Base-by-base conservation (phyloP, 92 coral and sea anemone species). In the Zoanthus sansibaricus region DNA sequence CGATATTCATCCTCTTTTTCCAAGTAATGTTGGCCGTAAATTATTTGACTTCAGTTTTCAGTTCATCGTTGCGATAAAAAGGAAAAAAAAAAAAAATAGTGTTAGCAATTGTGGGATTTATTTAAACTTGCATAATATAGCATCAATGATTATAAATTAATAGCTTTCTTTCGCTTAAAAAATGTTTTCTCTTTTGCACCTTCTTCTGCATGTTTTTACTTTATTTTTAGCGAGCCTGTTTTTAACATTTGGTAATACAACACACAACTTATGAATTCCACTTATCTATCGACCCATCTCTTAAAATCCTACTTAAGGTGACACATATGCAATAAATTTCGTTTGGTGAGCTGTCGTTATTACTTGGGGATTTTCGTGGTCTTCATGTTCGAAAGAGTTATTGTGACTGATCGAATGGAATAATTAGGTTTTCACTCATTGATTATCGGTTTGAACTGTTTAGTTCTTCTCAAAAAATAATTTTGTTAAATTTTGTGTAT, bases 1-100 rank as follows among this genome's bases (percentile, higher is more conserved):
- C 20, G 33, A 16, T 78, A 42, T 58, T 78, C 45, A 80, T 25
- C 47, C 73, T 64, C 45, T 80, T 48, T 47, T 66, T 80, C 75
- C 75, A 18, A 72, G 46, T 64, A 1, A 4, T 31, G 66, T n/a
- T 16, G 12, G 59, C 42, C 25, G 25, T 25, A n/a, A 49, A 62
- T 80, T 45, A 66, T 1, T n/a, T 80, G 59, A 80, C 74, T 54
- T 20, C 51, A 16, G 31, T 30, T 51, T 25, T 11, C 58, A 44
- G 56, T 17, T 44, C 20, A 11, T 1, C 30, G 32, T 56, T 56
- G 7, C 20, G 54, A 16, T 47, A 44, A 66, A 49, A 7, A 37
- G 3, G 7, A 12, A 62, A 20, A 45, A 64, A 20, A 25, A 25
- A 25, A 25, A 25, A 25, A 25, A 25, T 25, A 25, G 0, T 5